Conservation (phyloP, 2,888 invertebrate species). For the Drosophila fungiperda region DNA sequence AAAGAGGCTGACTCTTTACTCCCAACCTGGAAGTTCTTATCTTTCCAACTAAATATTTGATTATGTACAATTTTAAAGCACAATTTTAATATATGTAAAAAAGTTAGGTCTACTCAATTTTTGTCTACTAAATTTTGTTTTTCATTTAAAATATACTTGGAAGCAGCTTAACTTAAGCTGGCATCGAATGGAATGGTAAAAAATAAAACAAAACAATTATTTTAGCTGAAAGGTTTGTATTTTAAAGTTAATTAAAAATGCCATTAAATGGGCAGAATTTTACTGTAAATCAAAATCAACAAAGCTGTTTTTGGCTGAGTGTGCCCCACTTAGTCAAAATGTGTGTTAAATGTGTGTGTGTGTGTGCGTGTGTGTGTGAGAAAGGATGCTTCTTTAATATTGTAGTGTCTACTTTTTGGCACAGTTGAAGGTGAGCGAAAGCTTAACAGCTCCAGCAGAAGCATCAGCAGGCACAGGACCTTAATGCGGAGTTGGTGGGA, state of each 20-base stretch:
- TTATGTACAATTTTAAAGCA: neutral
- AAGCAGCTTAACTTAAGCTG: neutral
- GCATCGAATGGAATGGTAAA: conserved; percentile 23
- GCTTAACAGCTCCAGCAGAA: conserved; percentile 8
- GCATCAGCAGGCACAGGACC: conserved; percentile 10
- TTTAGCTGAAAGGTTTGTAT: conserved; percentile 33
- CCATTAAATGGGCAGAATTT: conserved; percentile 54
- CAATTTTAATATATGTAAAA: neutral
- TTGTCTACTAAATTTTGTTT: neutral
- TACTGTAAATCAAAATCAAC: conserved; percentile 61
- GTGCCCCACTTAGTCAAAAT: neutral
- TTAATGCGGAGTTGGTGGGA: neutral
- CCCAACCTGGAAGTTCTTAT: neutral
- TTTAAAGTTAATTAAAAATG: conserved; percentile 70
- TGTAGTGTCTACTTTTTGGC: conserved; percentile 60
- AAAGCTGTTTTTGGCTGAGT: conserved; percentile 30
- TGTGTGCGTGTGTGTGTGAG: conserved; percentile 19
- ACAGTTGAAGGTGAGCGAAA: conserved; percentile 36
- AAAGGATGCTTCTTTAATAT: conserved; percentile 56
- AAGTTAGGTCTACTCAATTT: neutral
- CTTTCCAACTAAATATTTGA: neutral
- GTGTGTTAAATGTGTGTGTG: conserved; percentile 6
- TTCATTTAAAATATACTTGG: neutral
- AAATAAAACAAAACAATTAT: conserved; percentile 7
- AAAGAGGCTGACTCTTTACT: neutral